Base-by-base conservation (phyloP, 2,888 invertebrate species). In the Leptopilina myrica region DNA sequence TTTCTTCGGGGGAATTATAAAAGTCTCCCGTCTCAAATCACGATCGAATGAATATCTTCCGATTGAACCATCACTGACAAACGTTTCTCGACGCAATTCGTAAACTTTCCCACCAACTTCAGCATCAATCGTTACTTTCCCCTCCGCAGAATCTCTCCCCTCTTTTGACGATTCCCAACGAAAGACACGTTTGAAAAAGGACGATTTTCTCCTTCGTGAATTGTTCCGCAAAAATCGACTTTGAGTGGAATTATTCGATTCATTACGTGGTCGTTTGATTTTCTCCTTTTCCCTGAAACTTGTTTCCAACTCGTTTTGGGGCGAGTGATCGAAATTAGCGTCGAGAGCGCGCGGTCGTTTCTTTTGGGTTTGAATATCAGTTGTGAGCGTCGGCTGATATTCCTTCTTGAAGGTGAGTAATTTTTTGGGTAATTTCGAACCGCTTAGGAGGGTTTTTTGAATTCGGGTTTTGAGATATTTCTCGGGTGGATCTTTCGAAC, bases 401-500 rank as follows among this genome's bases (percentile, higher is more conserved):
- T 82, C 90, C 87, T 65, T 83, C 85, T 4, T 59, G 33, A 46
- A 66, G 43, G 15, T 62, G 46, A 26, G 75, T 43, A 69, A 33
- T 66, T 76, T 14, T 4, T 12, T 26, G 64, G 65, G 69, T 15
- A 62, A 9, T 7, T 62, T n/a, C 6, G 15, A 15, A 4, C 62
- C 62, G 20, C 20, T 20, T 7, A 15, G n/a, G 15, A 20, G 6
- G 2, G 69, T 79, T 33, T 33, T 33, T 43, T 53, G 64, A 14
- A 64, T 33, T 76, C 82, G n/a, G 67, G 64, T n/a, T 62, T 66
- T 62, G 65, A 53, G 77, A 83, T 79, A 59, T 80, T 83, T 2
- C 75, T 78, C 56, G 75, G 76, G 64, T 67, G 80, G 7, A n/a
- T 82, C 64, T 84, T 83, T 64, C 64, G 85, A 59, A 81, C 82